Conservation (phyloP, 2,888 invertebrate genomes). For the Cordilura impudica region DNA sequence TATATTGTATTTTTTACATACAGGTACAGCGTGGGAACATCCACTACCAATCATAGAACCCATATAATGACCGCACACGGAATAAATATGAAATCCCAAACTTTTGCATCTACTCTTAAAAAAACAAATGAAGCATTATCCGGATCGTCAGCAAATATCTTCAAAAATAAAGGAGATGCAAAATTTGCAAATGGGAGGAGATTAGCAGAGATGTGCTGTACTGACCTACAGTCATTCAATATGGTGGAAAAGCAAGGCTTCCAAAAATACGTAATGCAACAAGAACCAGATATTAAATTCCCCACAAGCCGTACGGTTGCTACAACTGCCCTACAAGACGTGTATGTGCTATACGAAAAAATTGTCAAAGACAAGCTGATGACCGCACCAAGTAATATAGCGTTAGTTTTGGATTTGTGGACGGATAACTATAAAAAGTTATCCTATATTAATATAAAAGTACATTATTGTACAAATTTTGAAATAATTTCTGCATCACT, state of each 20-base stretch:
- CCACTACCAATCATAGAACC: neutral
- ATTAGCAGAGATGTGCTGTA: slow-evolving; percentile 19
- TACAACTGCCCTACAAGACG: neutral
- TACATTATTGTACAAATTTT: slow-evolving; percentile 8
- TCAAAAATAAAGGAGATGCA: slow-evolving; percentile 11
- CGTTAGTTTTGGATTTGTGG: slow-evolving; percentile 16
- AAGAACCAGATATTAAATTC: neutral
- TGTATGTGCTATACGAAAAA: slow-evolving; percentile 1
- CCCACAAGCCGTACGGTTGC: slow-evolving; percentile 10
- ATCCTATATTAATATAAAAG: slow-evolving; percentile 12
- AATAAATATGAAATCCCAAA: neutral
- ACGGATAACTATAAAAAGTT: slow-evolving; percentile 12
- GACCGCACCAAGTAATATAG: slow-evolving; percentile 8
- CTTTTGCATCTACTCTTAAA: neutral
- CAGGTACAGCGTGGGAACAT: neutral
- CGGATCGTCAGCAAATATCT: neutral
- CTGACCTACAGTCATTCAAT: slow-evolving; percentile 21
- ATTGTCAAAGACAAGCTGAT: neutral
- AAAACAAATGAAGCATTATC: slow-evolving; percentile 10
- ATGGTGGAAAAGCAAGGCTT: slow-evolving; percentile 10
- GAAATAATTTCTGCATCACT: neutral
- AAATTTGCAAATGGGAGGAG: slow-evolving; percentile 13
- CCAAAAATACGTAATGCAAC: neutral
- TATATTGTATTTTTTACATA: no score
- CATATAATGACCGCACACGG: slow-evolving; percentile 1